Conservation (phyloP, 2,113 vertebrate genomes). For the Hyperopisus bebe region DNA sequence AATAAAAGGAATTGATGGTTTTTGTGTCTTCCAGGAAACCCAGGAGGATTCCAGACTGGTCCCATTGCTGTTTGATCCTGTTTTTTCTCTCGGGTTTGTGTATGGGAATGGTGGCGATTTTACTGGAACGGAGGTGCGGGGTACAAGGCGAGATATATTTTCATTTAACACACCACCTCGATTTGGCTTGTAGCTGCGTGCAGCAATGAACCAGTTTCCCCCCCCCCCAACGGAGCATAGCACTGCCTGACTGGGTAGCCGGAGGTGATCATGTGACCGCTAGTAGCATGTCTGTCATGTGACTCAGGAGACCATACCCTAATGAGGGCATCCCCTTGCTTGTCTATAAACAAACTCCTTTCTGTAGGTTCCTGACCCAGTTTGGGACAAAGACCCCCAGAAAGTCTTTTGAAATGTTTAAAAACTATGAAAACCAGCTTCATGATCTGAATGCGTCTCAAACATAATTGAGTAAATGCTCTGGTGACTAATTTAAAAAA, state of each 20-base stretch:
- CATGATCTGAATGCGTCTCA: not conserved
- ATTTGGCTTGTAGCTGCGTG: not conserved
- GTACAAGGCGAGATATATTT: not conserved
- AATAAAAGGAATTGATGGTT: conserved; percentile 26
- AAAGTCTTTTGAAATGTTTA: not conserved
- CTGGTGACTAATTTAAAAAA: not conserved
- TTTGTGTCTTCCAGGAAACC: not conserved
- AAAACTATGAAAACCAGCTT: not conserved
- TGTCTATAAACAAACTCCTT: not conserved
- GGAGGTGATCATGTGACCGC: not conserved
- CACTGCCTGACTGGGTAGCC: not conserved
- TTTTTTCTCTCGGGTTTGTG: not conserved
- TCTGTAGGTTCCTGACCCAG: not conserved
- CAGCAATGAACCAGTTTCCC: not conserved
- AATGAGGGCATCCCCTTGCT: not conserved
- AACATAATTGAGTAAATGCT: not conserved
- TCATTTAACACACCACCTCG: not conserved
- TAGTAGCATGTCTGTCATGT: not conserved
- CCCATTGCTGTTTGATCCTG: not conserved
- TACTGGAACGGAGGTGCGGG: not conserved
- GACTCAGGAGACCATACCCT: not conserved
- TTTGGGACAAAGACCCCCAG: not conserved
- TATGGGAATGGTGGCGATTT: not conserved
- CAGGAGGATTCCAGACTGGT: not conserved
- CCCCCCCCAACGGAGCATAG: not conserved